Base-by-base conservation (phyloP, 1,140 invertebrate species). In the Aradophagus sp. region DNA sequence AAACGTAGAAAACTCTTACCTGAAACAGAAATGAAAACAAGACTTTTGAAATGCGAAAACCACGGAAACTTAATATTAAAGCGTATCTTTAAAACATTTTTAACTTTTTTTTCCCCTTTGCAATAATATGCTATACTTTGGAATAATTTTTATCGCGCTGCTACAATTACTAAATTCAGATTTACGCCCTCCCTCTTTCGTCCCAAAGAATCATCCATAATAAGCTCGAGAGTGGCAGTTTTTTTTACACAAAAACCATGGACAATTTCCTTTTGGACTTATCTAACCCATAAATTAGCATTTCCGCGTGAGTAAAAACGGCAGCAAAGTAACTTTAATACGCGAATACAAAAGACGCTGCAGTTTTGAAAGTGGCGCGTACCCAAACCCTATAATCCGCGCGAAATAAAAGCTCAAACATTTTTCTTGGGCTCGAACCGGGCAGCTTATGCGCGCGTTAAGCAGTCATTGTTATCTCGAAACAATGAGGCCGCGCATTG, bases 341-440 rank as follows among this genome's bases (percentile, higher is more conserved):
- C 52, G 29, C 20, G 26, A 35, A 34, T 44, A 66, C 62, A 67
- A 67, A 66, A 67, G 62, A 58, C 62, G 45, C 34, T 26, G 50
- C 35, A 48, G 42, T 48, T 69, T 45, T 61, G 56, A 50, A 61
- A 69, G 34, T 55, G 39, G 55, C 53, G 56, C 66, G 55, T 61
- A 35, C 32, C 4, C 31, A 48, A 52, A 63, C 35, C 58, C 52
- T 58, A 42, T 70, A 62, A 63, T 58, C 67, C 44, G 3, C 16
- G 42, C 45, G 58, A 70, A 70, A 63, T 63, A 70, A 70, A 70
- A 70, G 52, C 67, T 70, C 58, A 62, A 63, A 70, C 58, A 70
- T 62, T 63, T 62, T 63, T 56, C 58, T 63, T 58, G 36, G 44
- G 44, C 66, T 69, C 56, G 56, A 69, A 55, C 56, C 10, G 27